Base-by-base conservation (phyloP, 2,113 vertebrate species). In the Pogonocichla stellata region DNA sequence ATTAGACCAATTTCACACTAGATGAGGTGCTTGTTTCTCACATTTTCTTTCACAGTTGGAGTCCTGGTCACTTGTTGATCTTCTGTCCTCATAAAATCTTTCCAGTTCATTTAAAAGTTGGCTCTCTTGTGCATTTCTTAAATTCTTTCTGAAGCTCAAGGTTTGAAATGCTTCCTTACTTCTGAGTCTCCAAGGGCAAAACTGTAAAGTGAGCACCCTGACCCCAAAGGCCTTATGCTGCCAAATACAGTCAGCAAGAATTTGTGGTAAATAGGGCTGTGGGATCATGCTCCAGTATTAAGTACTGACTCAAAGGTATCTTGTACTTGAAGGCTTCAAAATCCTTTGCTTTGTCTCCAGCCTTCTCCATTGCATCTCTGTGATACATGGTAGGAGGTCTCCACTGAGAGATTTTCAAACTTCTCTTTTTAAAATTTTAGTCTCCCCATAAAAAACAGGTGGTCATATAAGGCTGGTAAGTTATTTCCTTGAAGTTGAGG, bases 61-160 rank as follows among this genome's bases (percentile, higher is more conserved):
- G 80, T 87, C 71, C 95, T 71, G 92, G 95, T 93, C 88, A 95
- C 80, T 95, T 93, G 90, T 94, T 96, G 94, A 96, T 96, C 92
- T 93, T 96, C 93, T 95, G 94, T 94, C 91, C 95, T 94, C 89
- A 95, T 96, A 95, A 89, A 96, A 94, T 95, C 94, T 97, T 97
- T 97, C 94, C 94, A 97, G 94, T 92, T 96, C 97, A 96, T 95
- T 95, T 96, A 95, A 97, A 97, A 97, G 86, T 93, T 97, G 96
- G 93, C 96, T 97, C 95, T 90, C 95, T 61, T 94, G 91, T 96
- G 91, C 96, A 95, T 95, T 95, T 96, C 91, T 89, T 89, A 61
- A 81, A 96, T 93, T 95, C 91, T 93, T 96, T 87, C 83, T 67
- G 48, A 84, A 95, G 88, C 90, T 88, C 47, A 53, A 75, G 82